Conservation (phyloP, 2,797 vertebrate genomes). For the Eidolon dupreanum region DNA sequence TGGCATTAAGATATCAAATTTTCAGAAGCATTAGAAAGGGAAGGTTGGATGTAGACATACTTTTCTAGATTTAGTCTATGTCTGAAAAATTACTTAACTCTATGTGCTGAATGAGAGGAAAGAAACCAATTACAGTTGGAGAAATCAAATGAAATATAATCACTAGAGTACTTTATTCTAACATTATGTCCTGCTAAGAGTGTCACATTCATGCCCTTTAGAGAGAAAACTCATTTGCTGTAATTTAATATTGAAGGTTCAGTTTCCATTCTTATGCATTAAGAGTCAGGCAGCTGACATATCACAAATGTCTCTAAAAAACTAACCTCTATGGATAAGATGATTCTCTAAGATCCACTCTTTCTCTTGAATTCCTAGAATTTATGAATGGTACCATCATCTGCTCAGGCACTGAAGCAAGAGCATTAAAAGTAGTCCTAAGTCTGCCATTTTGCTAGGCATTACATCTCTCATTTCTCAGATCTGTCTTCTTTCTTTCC, state of each 20-base stretch:
- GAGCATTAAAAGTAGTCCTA: background rate
- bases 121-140: constrained; percentile 67
- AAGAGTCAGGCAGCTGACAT: constrained; percentile 18
- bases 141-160: constrained; percentile 70
- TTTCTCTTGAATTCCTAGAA: background rate
- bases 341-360: background rate
- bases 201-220: constrained; percentile 54
- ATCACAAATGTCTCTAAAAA: constrained; percentile 10
- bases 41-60: constrained; percentile 34
- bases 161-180: constrained; percentile 50
- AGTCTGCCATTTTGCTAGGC: background rate
- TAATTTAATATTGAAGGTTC: constrained; percentile 70
- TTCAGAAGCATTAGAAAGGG: constrained; percentile 44
- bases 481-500: background rate
- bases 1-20: constrained; percentile 44
- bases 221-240: constrained; percentile 70
- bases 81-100: constrained; percentile 37
- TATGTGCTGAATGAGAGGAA: constrained; percentile 28
- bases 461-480: background rate
- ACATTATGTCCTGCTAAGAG: constrained; percentile 42
- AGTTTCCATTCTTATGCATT: constrained; percentile 53
- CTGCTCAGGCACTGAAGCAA: background rate
- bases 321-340: constrained; percentile 32
- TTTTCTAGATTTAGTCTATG: constrained; percentile 39
- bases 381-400: background rate